Conservation (phyloP, 2,888 invertebrate genomes). For the Scaptomyza caliginosa region DNA sequence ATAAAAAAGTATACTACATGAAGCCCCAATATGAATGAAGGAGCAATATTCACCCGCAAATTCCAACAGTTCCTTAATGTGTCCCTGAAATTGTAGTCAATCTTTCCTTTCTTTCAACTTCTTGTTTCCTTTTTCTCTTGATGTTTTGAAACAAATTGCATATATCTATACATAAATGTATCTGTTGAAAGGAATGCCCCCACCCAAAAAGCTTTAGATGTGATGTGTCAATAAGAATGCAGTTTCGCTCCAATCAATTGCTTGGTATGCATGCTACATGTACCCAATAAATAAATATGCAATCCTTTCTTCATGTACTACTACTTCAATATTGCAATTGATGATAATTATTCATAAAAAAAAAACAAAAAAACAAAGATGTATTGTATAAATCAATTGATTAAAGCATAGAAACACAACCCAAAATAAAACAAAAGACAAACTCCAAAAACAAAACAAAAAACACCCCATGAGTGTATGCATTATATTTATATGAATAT, state of each 20-base stretch:
- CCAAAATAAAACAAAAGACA: conserved; percentile 14
- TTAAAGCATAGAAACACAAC: conserved; percentile 18
- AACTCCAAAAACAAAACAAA: background rate
- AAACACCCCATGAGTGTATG: background rate
- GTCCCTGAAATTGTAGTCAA: conserved; percentile 26
- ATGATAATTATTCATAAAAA: conserved; percentile 18
- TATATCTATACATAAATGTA: conserved; percentile 2
- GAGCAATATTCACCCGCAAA: conserved; percentile 16
- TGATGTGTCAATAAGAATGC: conserved; percentile 1
- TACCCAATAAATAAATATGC: conserved; percentile 4
- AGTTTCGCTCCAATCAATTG: conserved; percentile 4
- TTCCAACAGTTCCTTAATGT: conserved; percentile 28
- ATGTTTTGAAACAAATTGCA: conserved; percentile 20
- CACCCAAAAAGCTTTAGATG: conserved; percentile 9
- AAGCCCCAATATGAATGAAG: background rate
- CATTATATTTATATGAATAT: background rate
- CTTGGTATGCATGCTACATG: background rate
- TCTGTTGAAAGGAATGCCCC: conserved; percentile 14
- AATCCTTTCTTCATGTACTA: conserved; percentile 26
- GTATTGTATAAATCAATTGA: conserved; percentile 40
- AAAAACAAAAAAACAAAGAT: conserved; percentile 30
- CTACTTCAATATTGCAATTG: conserved; percentile 27
- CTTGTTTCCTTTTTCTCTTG: background rate
- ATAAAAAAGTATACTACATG: background rate
- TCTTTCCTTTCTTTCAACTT: conserved; percentile 4